Conservation (phyloP, 2,113 vertebrate species). For the Penelope pileata region DNA sequence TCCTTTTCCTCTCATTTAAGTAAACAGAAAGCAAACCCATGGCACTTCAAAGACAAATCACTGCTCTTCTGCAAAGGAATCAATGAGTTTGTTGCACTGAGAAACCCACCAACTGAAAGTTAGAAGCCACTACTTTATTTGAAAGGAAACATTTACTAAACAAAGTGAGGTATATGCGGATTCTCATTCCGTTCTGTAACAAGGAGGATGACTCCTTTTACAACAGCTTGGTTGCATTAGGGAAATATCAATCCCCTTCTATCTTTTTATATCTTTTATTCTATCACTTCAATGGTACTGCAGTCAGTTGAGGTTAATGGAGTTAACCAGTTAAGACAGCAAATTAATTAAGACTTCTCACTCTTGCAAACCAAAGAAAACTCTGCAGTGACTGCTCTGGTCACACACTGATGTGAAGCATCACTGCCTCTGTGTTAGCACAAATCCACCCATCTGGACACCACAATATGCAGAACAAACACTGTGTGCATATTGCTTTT, state of each 20-base stretch:
- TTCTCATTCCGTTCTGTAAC: neutral
- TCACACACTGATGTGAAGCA: fast-evolving
- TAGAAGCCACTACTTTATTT: neutral
- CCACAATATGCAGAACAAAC: fast-evolving
- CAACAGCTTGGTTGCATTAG: neutral
- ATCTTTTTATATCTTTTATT: neutral
- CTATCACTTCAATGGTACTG: neutral
- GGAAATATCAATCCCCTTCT: neutral
- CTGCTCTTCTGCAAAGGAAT: neutral
- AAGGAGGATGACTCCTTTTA: neutral
- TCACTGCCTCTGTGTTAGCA: neutral
- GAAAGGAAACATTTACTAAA: neutral
- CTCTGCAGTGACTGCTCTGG: neutral
- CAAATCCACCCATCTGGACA: neutral
- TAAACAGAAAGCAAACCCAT: neutral
- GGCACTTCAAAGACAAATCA: neutral
- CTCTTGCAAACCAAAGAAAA: neutral
- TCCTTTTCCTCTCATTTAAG: neutral
- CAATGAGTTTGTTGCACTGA: fast-evolving
- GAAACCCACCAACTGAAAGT: neutral
- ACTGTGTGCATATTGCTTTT: fast-evolving
- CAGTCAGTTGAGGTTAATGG: constrained; percentile 8
- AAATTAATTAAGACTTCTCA: neutral
- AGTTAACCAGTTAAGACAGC: neutral
- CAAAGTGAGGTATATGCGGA: neutral